These are phyloP conservation scores for Acanthacorydalis orientalis DNA, from an alignment of 2,888 invertebrate species.

Conservation along the genomic window DNA sequence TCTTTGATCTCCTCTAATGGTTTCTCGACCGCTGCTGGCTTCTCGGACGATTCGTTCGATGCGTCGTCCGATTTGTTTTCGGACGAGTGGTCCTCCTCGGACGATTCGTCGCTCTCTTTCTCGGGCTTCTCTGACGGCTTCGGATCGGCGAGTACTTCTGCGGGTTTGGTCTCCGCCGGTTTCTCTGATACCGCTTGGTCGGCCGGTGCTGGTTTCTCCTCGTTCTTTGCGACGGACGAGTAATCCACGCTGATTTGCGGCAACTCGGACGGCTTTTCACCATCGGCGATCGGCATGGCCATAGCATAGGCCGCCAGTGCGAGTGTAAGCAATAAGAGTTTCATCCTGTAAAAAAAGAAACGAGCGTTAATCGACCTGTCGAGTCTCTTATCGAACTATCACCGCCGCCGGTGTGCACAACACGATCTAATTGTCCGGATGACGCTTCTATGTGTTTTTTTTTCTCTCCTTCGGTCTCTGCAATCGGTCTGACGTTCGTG, in stretches of 20 bases:
- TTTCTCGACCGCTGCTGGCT: slow-evolving; percentile 11
- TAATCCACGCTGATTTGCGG: slow-evolving; percentile 3
- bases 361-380: too few species aligned
- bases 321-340: slow-evolving; percentile 40
- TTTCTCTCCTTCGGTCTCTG: too few species aligned
- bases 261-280: not conserved
- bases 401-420: too few species aligned
- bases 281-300: slow-evolving; percentile 41
- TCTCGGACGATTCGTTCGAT: slow-evolving; percentile 15
- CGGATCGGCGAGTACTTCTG: slow-evolving; percentile 13
- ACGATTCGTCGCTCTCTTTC: not conserved
- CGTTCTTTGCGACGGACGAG: slow-evolving; percentile 1
- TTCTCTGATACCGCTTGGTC: slow-evolving; percentile 25
- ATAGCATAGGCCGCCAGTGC: slow-evolving; percentile 33
- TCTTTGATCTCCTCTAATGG: not conserved
- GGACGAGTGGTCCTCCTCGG: not conserved
- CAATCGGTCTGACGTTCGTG: too few species aligned
- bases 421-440: too few species aligned
- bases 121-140: slow-evolving; percentile 1
- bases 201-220: slow-evolving; percentile 14
- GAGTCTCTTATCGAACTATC: too few species aligned
- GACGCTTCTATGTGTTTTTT: too few species aligned
- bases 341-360: slow-evolving; percentile 34
- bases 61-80: slow-evolving; percentile 5
- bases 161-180: slow-evolving; percentile 17